Evolutionary conservation across 2,888 invertebrate genomes (phyloP).

Genomic region (Formica aserva): DNA sequence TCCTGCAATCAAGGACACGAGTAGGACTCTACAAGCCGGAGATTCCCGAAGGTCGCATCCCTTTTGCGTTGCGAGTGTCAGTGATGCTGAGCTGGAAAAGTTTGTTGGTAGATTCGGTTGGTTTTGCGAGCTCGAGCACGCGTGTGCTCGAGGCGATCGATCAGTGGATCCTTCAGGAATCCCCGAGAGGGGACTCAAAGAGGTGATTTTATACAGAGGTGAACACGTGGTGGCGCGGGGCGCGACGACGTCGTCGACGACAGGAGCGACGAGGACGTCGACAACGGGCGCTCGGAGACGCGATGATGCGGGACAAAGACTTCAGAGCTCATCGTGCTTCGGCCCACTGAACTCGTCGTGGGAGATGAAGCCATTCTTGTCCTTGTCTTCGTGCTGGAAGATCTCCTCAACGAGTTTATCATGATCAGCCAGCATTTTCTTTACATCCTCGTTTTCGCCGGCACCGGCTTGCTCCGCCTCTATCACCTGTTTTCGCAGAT

Average conservation of each 20-base stretch:
- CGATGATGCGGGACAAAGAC: slow-evolving; percentile 64
- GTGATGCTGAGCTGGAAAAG: slow-evolving; percentile 6
- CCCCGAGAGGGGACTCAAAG: slow-evolving; percentile 59
- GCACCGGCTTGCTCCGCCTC: slow-evolving; percentile 88
- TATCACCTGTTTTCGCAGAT: slow-evolving; percentile 96
- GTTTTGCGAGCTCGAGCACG: slow-evolving; percentile 3
- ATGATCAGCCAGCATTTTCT: slow-evolving; percentile 94
- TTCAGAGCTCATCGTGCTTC: slow-evolving; percentile 98
- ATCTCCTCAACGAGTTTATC: slow-evolving; percentile 98
- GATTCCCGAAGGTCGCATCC: slow-evolving; percentile 31
- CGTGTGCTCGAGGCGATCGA: slow-evolving; percentile 16
- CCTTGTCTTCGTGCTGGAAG: slow-evolving; percentile 98
- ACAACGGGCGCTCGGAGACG: slow-evolving; percentile 68
- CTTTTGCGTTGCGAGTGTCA: neutral
- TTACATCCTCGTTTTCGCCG: slow-evolving; percentile 92
- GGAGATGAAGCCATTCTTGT: slow-evolving; percentile 98
- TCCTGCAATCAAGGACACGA: slow-evolving; percentile 20
- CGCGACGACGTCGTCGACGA: slow-evolving; percentile 57
- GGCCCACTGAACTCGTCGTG: slow-evolving; percentile 98
- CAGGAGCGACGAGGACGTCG: slow-evolving; percentile 56
- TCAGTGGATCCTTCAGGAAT: slow-evolving; percentile 44
- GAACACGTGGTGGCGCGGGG: slow-evolving; percentile 74
- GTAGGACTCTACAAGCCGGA: slow-evolving; percentile 2
- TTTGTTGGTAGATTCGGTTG: slow-evolving; percentile 23
- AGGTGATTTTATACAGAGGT: slow-evolving; percentile 63